Evolutionary conservation across 2,113 vertebrate species (phyloP), one percentile per base, ranked within the genome.

Genomic region (Arvicanthis niloticus): DNA sequence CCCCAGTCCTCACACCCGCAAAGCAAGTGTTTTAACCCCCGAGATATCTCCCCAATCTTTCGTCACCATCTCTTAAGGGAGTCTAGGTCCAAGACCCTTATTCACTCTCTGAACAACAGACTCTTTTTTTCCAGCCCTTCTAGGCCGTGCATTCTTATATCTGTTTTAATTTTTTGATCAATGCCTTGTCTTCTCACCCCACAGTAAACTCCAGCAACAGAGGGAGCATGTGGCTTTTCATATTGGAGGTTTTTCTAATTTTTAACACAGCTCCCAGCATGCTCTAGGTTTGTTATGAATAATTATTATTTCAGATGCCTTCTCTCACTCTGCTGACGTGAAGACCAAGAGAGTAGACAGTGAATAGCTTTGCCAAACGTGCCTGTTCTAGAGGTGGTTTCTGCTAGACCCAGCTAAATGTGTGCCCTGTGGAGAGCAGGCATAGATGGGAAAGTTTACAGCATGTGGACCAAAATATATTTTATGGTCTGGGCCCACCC

Each of bases 391-490:
- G 86, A 90, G n/a, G 37, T 4, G 40, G 45, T 24, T 13, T 29
- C 5, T 4, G 73, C 37, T 26, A 58, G 3, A 65, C 62, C 40
- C 80, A 3, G 0, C 2, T 2, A 29, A 22, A 60, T 4, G 2
- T 1, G 0, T 10, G 29, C 5, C 80, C 42, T 13, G 0, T 2
- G 51, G 56, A 3, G 0, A 40, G 17, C 68, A 87, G 86, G 5
- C 9, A 21, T 7, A 8, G 29, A 21, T 13, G 60, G 85, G 72
- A 22, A 70, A 22, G 15, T 22, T 26, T 21, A 40, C 1, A 62
- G 51, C 82, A 48, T 0, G 11, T 53, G 22, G 45, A 58, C 22
- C 34, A 3, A 42, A 45, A 42, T 53, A 6, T 16, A 65, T 21
- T 65, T n/a, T 60, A 86, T 37, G 34, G 7, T 7, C 60, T 53